Evolutionary conservation across 1,140 invertebrate species (phyloP).

Genomic region (Cephus cinctus): DNA sequence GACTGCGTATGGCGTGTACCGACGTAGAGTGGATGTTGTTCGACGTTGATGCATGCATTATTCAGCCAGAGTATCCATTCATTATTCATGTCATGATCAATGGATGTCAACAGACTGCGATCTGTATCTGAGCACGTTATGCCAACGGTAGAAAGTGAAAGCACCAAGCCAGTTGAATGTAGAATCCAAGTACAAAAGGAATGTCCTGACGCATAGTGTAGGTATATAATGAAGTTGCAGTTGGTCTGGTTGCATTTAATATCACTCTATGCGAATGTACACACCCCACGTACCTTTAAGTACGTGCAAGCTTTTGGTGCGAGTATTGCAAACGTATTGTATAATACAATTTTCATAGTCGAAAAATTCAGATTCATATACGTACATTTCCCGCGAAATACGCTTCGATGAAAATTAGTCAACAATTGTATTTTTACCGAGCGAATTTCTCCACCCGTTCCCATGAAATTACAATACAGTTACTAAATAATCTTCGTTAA

Average conservation of each 20-base stretch:
- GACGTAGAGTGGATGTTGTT: conserved; percentile 8
- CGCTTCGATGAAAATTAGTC: too few relatives aligned
- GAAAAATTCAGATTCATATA: too few relatives aligned
- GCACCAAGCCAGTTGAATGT: conserved; percentile 5
- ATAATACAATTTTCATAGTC: too few relatives aligned
- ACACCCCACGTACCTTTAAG: neutral
- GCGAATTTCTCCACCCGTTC: too few relatives aligned
- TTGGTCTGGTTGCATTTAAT: neutral
- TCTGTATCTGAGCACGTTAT: conserved; percentile 32
- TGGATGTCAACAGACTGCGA: conserved; percentile 39
- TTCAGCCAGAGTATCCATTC: conserved; percentile 39
- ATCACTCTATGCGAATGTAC: neutral
- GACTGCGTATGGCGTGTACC: neutral
- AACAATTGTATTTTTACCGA: too few relatives aligned
- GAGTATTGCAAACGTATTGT: too few relatives aligned
- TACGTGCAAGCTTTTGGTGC: too few relatives aligned
- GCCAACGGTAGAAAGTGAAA: conserved; percentile 26
- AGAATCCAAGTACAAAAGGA: neutral
- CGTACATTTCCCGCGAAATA: too few relatives aligned
- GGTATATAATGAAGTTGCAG: neutral
- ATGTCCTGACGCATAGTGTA: neutral
- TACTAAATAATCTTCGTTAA: too few relatives aligned
- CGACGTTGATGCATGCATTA: conserved; percentile 42
- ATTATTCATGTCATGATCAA: conserved; percentile 46
- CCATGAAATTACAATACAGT: too few relatives aligned